Base-by-base conservation (phyloP, 1,140 invertebrate genomes). In the Pectinophora gossypiella region DNA sequence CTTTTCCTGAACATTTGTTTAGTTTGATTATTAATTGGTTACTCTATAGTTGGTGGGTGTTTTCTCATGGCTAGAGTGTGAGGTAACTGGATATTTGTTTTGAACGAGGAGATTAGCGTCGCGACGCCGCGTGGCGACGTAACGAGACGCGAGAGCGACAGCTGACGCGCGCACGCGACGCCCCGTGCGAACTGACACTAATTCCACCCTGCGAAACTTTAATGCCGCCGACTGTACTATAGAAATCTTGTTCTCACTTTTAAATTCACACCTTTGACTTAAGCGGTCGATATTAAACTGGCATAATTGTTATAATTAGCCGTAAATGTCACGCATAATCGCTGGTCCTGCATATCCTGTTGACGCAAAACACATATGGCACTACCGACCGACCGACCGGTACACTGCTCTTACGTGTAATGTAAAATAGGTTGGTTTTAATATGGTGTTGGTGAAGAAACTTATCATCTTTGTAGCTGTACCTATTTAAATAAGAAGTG, bases 121-220 rank as follows among this genome's bases (percentile, higher is more conserved):
- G 40, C 21, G 52, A 61, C 48, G 71, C 55, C 68, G 68, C 72
- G 73, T 72, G 68, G 56, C 72, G 73, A 76, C 64, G 57, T 81
- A 79, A 86, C 78, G 68, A 71, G 78, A 82, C 76, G 66, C 50
- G 51, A 59, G 76, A 80, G 59, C 66, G 79, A 82, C 82, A 74
- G 52, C 59, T 75, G 76, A 83, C 77, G 64, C 59, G 54, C 56
- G 61, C 79, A 74, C 74, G 77, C 61, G 71, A 56, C 64, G 19
- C 45, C 48, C 18, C 18, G 42, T 20, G 42, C 13, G 42, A 20
- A 19, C 7, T 21, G 59, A 69, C 68, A 53, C 47, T 62, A 64
- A 64, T 55, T 13, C 36, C 22, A 4, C 23, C 64, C 61, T 62
- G 48, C 60, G 52, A 60, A 59, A 56, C 49, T 32, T 32, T 32